Base-by-base conservation (phyloP, 1,140 invertebrate genomes). In the Carposina sasakii region DNA sequence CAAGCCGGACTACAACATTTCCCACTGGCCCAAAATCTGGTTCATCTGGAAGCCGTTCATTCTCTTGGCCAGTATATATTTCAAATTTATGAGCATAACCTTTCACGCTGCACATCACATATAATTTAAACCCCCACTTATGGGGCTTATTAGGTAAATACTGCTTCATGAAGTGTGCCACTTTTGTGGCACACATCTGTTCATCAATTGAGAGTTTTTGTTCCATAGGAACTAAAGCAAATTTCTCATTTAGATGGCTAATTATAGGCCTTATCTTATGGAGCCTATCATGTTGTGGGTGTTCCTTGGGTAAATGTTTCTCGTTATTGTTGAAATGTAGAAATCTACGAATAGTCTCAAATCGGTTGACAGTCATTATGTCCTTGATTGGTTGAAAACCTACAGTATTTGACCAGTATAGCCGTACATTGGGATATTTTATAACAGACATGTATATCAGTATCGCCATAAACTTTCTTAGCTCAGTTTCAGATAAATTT, bases 111-210 rank as follows among this genome's bases (percentile, higher is more conserved):
- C 63, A 68, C 17, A 75, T 43, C 43, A 75, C 65, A 62, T 39
- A 71, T 36, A 79, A 48, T 53, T 76, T 78, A 28, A 60, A 79
- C 8, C 70, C 74, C 70, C 66, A 79, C 39, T 74, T 76, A 33
- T 75, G 66, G 30, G 70, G 70, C 49, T 74, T 76, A 30, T 66
- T 63, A 28, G 63, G 63, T 36, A 64, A 36, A 63, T 68, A 72
- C 47, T 68, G 63, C 41, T 71, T 72, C 53, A 62, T 39, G 33
- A 55, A 62, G 54, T 67, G 63, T 49, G 45, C 48, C 33, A 63
- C 55, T 64, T 76, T 69, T 10, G 63, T 71, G 22, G 60, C 46
- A 62, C 58, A 63, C 52, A 68, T 69, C 48, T 66, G 63, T 45
- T 71, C 67, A 57, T 71, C 67, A 41, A 74, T 55, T 24, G 61